Evolutionary conservation across 2,888 invertebrate species (phyloP).

Genomic region (Epinotia bilunana): DNA sequence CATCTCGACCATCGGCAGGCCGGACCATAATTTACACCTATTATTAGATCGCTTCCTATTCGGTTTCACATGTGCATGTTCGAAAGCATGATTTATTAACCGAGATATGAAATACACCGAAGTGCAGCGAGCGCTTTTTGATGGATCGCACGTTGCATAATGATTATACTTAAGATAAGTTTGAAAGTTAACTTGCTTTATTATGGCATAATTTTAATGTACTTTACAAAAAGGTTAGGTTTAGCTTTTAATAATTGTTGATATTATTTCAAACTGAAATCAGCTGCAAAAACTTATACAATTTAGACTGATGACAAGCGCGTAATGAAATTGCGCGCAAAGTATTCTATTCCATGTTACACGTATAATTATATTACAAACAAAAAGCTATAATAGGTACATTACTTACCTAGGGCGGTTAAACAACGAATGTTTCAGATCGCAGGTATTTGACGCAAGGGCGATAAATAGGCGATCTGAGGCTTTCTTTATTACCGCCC

Average conservation of each 20-base stretch:
- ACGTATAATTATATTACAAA: no score
- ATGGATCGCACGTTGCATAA: constrained; percentile 22
- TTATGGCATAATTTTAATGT: neutral
- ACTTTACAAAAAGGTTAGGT: neutral
- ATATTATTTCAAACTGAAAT: neutral
- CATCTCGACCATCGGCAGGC: constrained; percentile 54
- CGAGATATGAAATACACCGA: constrained; percentile 27
- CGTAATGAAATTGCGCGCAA: no score
- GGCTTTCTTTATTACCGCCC: no score
- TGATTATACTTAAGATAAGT: constrained; percentile 45
- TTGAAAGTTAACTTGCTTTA: neutral
- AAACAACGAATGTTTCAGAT: no score
- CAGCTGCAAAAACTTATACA: neutral
- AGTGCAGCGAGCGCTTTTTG: constrained; percentile 26
- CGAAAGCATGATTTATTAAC: constrained; percentile 41
- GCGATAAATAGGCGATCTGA: no score
- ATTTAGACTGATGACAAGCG: no score
- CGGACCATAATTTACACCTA: constrained; percentile 58
- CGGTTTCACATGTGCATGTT: constrained; percentile 43
- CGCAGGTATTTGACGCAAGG: no score
- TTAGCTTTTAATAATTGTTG: neutral
- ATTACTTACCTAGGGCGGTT: no score
- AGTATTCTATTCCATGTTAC: no score
- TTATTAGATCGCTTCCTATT: constrained; percentile 46
- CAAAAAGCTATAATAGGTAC: no score